A percentile compares a stretch with the other conserved stretches of the same genome.
Evolutionary conservation across 2,113 vertebrate species (phyloP).

Genomic region (Microtus ochrogaster): DNA sequence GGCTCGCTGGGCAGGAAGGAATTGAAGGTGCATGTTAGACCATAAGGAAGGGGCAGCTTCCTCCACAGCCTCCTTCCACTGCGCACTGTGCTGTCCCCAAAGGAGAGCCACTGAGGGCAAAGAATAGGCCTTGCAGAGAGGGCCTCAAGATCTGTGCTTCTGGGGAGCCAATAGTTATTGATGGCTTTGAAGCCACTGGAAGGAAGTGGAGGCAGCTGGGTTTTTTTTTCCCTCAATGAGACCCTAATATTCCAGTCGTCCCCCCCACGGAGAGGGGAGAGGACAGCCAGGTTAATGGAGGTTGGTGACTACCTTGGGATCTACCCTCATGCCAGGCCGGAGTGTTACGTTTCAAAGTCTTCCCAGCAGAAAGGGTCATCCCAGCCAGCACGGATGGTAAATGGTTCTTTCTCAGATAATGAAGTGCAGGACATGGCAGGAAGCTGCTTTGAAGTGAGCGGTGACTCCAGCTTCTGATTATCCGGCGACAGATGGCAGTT

Average conservation of each 20-base stretch:
- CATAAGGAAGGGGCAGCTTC: background rate
- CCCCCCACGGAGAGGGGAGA: background rate
- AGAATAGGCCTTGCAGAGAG: background rate
- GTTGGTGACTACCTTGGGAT: background rate
- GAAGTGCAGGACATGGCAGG: constrained; percentile 31
- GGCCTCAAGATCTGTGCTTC: background rate
- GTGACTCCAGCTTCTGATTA: constrained; percentile 25
- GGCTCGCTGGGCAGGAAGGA: background rate
- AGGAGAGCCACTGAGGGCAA: background rate
- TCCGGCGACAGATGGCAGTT: constrained; percentile 31
- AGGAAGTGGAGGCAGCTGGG: background rate
- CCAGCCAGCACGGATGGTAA: background rate
- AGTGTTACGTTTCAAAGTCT: background rate
- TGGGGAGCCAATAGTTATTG: background rate
- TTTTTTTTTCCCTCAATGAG: background rate
- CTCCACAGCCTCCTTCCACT: background rate
- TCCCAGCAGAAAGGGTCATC: background rate
- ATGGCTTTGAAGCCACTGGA: constrained; percentile 23
- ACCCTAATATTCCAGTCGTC: background rate
- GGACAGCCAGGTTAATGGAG: background rate
- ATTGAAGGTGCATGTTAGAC: background rate
- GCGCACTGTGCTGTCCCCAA: background rate
- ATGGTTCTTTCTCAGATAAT: background rate
- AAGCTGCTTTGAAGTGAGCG: constrained; percentile 53
- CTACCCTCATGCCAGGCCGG: background rate